Base-by-base conservation (phyloP, 2,888 invertebrate genomes). In the Folsomia candida region DNA sequence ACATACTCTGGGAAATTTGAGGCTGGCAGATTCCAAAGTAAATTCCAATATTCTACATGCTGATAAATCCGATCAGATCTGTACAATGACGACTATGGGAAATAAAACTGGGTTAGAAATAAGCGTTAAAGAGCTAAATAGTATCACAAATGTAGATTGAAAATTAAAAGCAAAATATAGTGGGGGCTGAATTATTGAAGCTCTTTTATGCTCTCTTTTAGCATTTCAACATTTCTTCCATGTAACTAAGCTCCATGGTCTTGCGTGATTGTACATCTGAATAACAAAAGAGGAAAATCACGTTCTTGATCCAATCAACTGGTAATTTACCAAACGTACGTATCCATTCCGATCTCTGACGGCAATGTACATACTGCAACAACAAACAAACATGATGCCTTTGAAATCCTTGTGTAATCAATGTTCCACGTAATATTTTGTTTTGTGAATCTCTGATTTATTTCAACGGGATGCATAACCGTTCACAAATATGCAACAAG, bases 241-340 rank as follows among this genome's bases (percentile, higher is more conserved):
- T 9, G 37, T 4, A 37, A 37, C 37, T 14, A 37, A 37, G 37
- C 37, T n/a, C n/a, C 37, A 37, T n/a, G 37, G 37, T 37, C 14
- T 37, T n/a, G n/a, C n/a, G n/a, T n/a, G n/a, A n/a, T n/a, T n/a
- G n/a, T n/a, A n/a, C n/a, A n/a, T 37, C 37, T 37, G 6, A n/a
- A 57, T 28, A 1, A 58, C 28, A 66, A 37, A 28, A 22, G 25
- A 59, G 59, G n/a, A 59, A 54, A 66, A 51, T 29, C 57, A 57
- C 27, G 66, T 66, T 66, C 70, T 70, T 70, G 70, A 70, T 70
- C 66, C 70, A 70, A 70, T 70, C 70, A 70, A 70, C 51, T 66
- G 51, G 66, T 70, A 70, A 70, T 66, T 65, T 66, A 61, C 60
- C 51, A 20, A 54, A 54, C 54, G 54, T 6, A 6, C 6, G 54